Base-by-base conservation (phyloP, 2,888 invertebrate genomes). In the Candidula unifasciata region DNA sequence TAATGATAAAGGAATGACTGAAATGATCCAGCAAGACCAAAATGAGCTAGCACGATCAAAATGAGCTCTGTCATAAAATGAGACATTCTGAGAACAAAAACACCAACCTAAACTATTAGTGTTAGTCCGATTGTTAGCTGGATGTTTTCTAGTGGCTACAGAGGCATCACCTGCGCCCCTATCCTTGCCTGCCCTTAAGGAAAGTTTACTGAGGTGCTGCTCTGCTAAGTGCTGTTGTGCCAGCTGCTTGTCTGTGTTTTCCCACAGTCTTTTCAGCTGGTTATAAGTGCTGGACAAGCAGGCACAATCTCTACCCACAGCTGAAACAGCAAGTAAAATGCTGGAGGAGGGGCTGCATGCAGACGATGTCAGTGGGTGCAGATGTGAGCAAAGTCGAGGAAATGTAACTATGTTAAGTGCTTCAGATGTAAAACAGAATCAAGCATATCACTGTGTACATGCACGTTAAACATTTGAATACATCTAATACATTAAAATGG, bases 231-330 rank as follows among this genome's bases (percentile, higher is more conserved):
- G 83, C 33, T 79, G 79, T 52, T 87, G 89, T 79, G 79, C 80
- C 57, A 84, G 84, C 87, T 87, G 91, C 85, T 92, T 91, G 69
- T 92, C 91, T 86, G 92, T 92, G 88, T 93, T 92, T 87, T 93
- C 93, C 93, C 93, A 93, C 81, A 93, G 91, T 85, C 92, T 91
- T 86, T 92, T 92, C 86, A 93, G 89, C 89, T 93, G 93, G 90
- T 92, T 93, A 90, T 93, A 92, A 52, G 93, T 93, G 86, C 90
- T 92, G 83, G 92, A 90, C 87, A 93, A 89, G 89, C 92, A 92
- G 86, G 91, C 90, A 90, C 92, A 92, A 88, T 91, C 91, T 90
- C 92, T 91, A 85, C 87, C 88, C 80, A 90, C 90, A 80, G 92
- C 93, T 93, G 91, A 81, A 92, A 90, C 52, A 88, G 88, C 74